These are phyloP conservation scores for Lasioglossum calceatum DNA, from an alignment of 2,888 invertebrate species.

Conservation along the genomic window DNA sequence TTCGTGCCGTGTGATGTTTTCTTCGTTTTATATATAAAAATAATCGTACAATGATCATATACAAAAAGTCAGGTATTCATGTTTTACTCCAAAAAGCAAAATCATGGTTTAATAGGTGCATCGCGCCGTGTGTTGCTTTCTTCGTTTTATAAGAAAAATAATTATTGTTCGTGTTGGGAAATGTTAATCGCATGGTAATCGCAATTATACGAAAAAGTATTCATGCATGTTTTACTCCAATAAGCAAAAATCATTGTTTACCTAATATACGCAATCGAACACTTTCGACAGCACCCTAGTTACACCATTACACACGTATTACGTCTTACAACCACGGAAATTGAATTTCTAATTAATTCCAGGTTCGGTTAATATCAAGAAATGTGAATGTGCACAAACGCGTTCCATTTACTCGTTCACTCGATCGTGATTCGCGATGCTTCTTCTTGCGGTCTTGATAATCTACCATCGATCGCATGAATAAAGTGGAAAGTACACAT, in stretches of 20 bases:
- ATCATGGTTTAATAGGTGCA: too few relatives aligned
- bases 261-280: not conserved
- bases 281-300: not conserved
- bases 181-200: not conserved
- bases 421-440: not conserved
- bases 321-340: not conserved
- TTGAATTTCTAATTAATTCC: slow-evolving; percentile 5
- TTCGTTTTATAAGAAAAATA: too few relatives aligned
- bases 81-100: too few relatives aligned
- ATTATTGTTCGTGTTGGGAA: not conserved
- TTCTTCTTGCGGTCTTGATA: not conserved
- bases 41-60: too few relatives aligned
- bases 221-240: not conserved
- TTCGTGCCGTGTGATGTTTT: not conserved
- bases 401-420: not conserved
- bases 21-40: too few relatives aligned
- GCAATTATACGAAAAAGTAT: not conserved
- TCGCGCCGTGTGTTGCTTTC: too few relatives aligned
- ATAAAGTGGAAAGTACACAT: not conserved
- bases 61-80: too few relatives aligned
- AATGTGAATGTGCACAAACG: not conserved
- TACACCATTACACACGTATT: not conserved
- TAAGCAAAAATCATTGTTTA: not conserved
- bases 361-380: not conserved
- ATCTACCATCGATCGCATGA: not conserved